Base-by-base conservation (phyloP, 2,888 invertebrate genomes). In the Ectobius pallidus region DNA sequence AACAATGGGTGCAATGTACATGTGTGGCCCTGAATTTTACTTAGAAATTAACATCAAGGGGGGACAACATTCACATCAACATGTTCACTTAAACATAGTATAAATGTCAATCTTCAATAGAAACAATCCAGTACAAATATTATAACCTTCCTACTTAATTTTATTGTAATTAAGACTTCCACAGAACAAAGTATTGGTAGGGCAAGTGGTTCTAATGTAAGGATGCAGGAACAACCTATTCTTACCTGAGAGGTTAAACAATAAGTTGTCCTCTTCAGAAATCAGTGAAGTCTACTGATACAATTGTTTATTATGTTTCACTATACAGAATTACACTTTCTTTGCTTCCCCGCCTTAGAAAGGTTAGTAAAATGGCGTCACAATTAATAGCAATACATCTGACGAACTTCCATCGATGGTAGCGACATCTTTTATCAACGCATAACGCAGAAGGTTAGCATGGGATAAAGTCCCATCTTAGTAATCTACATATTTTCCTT, bases 281-380 rank as follows among this genome's bases (percentile, higher is more conserved):
- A 6, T 16, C 16, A 16, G 16, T 30, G 32, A n/a, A 30, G 30
- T 30, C n/a, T 58, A 25, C 16, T 30, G 30, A 25, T 1, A n/a
- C 16, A 9, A 9, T 3, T 6, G 27, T 58, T 30, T 58, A 58
- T 30, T 4, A 16, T n/a, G 30, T 30, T 30, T 58, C 58, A 58
- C 58, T 30, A 25, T n/a, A 46, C 30, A 58, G 58, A 20, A 25
- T 30, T 30, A 22, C n/a, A 58, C 27, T 30, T 30, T 55, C 58
- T 58, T 30, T 49, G 46, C 72, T 76, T 74, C 75, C 76, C 76
- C 76, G 76, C 76, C 76, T 75, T 74, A 74, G 75, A 75, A 76
- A 75, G 75, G 75, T 76, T 76, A 75, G 75, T 75, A 75, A 76
- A 75, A 76, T 76, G 76, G 76, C 76, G 76, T 76, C 75, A 75